Percentiles rank a stretch among this genome's conserved stretches.
Conservation (phyloP, 2,888 invertebrate genomes). For the Ligdia adustata region DNA sequence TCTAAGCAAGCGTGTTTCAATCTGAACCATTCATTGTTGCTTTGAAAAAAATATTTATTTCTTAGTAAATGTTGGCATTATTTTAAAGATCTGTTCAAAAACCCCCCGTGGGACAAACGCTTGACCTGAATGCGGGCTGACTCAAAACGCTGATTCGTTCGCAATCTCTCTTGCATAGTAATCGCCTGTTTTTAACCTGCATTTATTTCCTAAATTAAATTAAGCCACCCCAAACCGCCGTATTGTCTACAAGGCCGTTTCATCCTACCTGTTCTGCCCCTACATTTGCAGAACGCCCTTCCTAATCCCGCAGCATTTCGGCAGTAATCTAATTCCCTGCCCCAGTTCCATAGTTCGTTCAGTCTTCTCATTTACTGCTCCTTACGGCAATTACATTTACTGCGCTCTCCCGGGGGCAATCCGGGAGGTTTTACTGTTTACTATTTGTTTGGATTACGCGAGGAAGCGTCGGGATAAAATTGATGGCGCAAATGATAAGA, state of each 20-base stretch:
- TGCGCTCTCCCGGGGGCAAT: conserved; percentile 27
- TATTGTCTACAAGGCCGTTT: background rate
- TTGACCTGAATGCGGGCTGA: too few relatives aligned
- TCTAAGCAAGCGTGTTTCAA: too few relatives aligned
- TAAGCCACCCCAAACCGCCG: background rate
- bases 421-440: conserved; percentile 24
- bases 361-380: conserved; percentile 30
- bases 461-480: conserved; percentile 13
- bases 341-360: conserved; percentile 17
- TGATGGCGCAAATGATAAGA: conserved; percentile 20
- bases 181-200: too few relatives aligned
- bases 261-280: conserved; percentile 2
- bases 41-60: too few relatives aligned
- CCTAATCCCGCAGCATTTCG: conserved; percentile 4
- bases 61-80: too few relatives aligned
- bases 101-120: too few relatives aligned
- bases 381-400: conserved; percentile 33
- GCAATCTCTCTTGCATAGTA: too few relatives aligned
- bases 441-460: conserved; percentile 22
- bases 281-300: background rate
- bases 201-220: too few relatives aligned
- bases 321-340: conserved; percentile 10
- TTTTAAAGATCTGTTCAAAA: too few relatives aligned
- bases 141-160: too few relatives aligned
- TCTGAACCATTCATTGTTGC: too few relatives aligned